Conservation (phyloP, 1,140 invertebrate genomes). For the Drosophila melanica region DNA sequence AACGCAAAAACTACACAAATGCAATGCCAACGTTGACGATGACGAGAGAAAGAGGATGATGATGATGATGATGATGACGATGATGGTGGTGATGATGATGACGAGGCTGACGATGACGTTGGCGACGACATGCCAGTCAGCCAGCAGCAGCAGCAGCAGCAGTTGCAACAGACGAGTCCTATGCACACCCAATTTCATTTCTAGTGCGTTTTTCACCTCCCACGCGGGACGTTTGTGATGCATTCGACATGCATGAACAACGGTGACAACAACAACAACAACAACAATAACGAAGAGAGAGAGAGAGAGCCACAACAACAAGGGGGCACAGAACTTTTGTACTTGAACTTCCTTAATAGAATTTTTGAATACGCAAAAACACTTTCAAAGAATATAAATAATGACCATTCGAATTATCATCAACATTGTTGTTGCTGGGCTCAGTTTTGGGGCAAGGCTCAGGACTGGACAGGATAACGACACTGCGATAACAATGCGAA, state of each 20-base stretch:
- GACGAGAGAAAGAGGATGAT: conserved; percentile 41
- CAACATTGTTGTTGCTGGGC: conserved; percentile 31
- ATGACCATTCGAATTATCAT: conserved; percentile 81
- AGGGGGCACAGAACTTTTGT: conserved; percentile 58
- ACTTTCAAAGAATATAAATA: conserved; percentile 83
- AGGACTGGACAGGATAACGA: conserved; percentile 12
- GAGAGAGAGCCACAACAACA: conserved; percentile 35
- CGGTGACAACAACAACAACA: conserved; percentile 47
- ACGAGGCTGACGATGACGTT: conserved; percentile 59
- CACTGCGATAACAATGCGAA: conserved; percentile 55
- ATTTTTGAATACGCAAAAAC: conserved; percentile 83
- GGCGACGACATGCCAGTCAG: not conserved
- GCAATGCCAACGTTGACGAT: conserved; percentile 45
- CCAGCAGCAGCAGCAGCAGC: conserved; percentile 2
- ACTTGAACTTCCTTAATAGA: conserved; percentile 82
- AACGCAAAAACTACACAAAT: conserved; percentile 78
- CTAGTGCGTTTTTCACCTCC: conserved; percentile 20
- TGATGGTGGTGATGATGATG: conserved; percentile 55
- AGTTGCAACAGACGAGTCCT: conserved; percentile 17
- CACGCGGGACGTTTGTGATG: conserved; percentile 46
- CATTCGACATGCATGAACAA: conserved; percentile 81
- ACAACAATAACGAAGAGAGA: conserved; percentile 47
- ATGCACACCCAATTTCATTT: conserved; percentile 35
- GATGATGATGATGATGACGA: conserved; percentile 43
- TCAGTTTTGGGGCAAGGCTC: conserved; percentile 2